Conservation (phyloP, 1,140 invertebrate species). For the Drosophila takahashii region DNA sequence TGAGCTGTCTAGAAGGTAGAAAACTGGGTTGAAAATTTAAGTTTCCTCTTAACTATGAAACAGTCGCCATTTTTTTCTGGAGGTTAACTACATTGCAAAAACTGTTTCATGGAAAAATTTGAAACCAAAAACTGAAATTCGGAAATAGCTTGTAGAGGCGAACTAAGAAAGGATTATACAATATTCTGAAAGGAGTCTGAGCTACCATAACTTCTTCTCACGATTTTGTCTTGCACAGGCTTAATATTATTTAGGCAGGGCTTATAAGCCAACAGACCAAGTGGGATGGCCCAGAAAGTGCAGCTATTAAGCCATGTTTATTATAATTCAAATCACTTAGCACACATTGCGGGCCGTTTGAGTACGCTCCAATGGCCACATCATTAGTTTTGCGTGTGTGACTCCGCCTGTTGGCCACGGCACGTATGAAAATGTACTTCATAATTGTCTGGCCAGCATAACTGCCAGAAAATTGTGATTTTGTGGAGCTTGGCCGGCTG, state of each 20-base stretch:
- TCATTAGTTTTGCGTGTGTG: slow-evolving; percentile 27
- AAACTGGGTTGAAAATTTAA: not conserved
- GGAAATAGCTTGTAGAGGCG: no score
- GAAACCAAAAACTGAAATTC: no score
- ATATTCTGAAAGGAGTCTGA: no score
- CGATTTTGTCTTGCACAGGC: no score
- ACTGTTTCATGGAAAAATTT: no score
- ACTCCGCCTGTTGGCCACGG: slow-evolving; percentile 27
- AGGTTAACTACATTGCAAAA: no score
- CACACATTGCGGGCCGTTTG: slow-evolving; percentile 7
- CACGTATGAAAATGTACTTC: slow-evolving; percentile 40
- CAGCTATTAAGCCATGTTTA: not conserved
- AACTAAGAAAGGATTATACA: no score
- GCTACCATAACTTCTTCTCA: no score
- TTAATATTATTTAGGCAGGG: not conserved
- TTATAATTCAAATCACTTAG: not conserved
- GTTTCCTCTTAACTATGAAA: no score
- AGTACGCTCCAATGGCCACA: slow-evolving; percentile 9
- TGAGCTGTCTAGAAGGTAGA: not conserved
- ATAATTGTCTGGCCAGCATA: slow-evolving; percentile 58
- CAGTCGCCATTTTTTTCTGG: no score
- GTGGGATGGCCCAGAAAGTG: not conserved
- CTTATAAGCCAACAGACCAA: no score
- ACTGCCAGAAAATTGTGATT: slow-evolving; percentile 39
- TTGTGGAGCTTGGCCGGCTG: not conserved